A percentile compares a stretch with the other conserved stretches of the same genome.
Evolutionary conservation across 2,888 invertebrate genomes (phyloP).

Genomic region (Oegoconia quadripuncta): DNA sequence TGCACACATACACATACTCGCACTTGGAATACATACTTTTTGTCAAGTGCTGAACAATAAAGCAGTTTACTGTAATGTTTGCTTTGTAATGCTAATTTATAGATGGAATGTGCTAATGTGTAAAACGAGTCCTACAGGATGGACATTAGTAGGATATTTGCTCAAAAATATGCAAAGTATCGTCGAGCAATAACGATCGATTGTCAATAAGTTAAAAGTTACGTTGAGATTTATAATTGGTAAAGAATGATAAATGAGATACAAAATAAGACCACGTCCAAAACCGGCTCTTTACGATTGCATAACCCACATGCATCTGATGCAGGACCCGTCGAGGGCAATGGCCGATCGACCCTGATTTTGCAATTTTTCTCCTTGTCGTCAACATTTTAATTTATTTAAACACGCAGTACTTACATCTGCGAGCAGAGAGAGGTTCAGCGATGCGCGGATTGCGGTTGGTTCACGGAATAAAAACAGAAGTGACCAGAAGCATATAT

Average conservation of each 20-base stretch:
- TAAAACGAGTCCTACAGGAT: too few relatives aligned
- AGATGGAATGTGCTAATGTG: too few relatives aligned
- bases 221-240: too few relatives aligned
- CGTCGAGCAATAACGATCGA: too few relatives aligned
- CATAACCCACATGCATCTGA: slow-evolving; percentile 54
- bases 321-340: slow-evolving; percentile 47
- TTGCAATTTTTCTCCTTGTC: slow-evolving; percentile 34
- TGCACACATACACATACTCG: too few relatives aligned
- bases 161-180: too few relatives aligned
- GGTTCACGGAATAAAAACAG: not conserved
- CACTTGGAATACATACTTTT: too few relatives aligned
- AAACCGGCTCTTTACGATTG: slow-evolving; percentile 55
- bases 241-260: slow-evolving; percentile 38
- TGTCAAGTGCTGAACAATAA: too few relatives aligned
- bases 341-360: slow-evolving; percentile 52
- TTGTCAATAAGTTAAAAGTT: not conserved
- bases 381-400: slow-evolving; percentile 16
- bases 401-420: not conserved
- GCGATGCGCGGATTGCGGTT: not conserved
- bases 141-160: too few relatives aligned
- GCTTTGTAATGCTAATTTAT: too few relatives aligned
- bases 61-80: too few relatives aligned
- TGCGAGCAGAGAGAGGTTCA: too few relatives aligned
- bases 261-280: slow-evolving; percentile 26
- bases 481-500: not conserved